Evolutionary conservation across 2,797 vertebrate species (phyloP).

Genomic region (Borostomias antarcticus): DNA sequence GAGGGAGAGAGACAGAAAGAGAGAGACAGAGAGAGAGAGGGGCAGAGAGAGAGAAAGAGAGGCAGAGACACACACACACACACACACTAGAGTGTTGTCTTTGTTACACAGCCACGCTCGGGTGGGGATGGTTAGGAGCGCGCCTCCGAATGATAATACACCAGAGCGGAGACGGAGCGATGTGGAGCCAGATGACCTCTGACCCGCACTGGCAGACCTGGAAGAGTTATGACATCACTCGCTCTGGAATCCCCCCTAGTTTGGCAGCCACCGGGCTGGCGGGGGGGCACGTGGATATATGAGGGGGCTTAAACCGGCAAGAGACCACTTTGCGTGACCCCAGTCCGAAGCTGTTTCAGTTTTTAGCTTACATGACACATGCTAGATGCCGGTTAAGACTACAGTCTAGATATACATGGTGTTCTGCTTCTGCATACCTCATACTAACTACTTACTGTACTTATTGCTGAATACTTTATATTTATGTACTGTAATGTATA

Average conservation of each 20-base stretch:
- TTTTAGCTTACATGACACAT: neutral
- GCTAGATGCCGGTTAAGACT: too few species aligned
- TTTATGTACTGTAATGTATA: too few species aligned
- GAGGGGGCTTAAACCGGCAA: conserved; percentile 20
- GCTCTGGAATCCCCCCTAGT: conserved; percentile 9
- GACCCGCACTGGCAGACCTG: conserved; percentile 48
- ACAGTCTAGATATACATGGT: neutral
- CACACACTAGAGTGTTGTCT: conserved; percentile 56
- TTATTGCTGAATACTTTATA: too few species aligned
- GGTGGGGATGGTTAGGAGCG: conserved; percentile 43
- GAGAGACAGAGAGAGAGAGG: too few species aligned
- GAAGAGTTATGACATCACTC: conserved; percentile 64
- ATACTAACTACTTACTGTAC: too few species aligned
- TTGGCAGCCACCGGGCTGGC: conserved; percentile 11
- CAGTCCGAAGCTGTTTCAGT: conserved; percentile 9
- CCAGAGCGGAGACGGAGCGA: conserved; percentile 64
- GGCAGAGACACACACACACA: conserved; percentile 3
- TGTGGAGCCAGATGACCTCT: conserved; percentile 63
- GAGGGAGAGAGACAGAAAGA: too few species aligned
- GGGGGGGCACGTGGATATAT: conserved; percentile 29
- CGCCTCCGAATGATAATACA: conserved; percentile 70
- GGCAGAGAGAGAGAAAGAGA: too few species aligned
- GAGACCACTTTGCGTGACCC: conserved; percentile 1
- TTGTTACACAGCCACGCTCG: conserved; percentile 71
- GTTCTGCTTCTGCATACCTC: too few species aligned